Percentiles rank a stretch among this genome's conserved stretches.
phyloP scores from a whole-genome alignment of 1,140 invertebrate species.

The Aricia agestis region DNA sequence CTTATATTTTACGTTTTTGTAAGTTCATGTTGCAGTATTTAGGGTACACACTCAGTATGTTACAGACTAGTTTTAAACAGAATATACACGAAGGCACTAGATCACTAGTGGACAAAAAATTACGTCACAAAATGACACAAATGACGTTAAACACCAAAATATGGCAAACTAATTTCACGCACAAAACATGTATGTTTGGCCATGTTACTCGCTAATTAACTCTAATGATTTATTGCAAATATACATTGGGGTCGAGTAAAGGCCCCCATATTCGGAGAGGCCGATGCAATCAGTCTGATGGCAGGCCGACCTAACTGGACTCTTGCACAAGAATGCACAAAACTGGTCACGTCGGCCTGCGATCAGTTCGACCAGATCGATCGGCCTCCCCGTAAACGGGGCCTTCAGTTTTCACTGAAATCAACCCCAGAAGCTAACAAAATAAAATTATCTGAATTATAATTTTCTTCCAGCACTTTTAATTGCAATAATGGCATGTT shows the following conservation, averaged over 20 bases:
- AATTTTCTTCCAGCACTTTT: not conserved
- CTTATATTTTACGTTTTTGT: too few species aligned
- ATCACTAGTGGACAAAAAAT: slow-evolving; percentile 50
- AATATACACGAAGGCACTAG: slow-evolving; percentile 61
- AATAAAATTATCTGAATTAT: not conserved
- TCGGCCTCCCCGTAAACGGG: too few species aligned
- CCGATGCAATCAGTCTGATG: too few species aligned
- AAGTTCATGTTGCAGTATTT: too few species aligned
- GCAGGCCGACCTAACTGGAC: too few species aligned
- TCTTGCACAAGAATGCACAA: too few species aligned
- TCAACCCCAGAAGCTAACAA: not conserved
- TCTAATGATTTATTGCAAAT: not conserved
- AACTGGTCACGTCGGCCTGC: too few species aligned
- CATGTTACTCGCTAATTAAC: not conserved
- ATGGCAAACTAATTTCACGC: not conserved
- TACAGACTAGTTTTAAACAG: slow-evolving; percentile 24
- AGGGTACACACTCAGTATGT: not conserved
- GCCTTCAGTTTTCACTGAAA: not conserved
- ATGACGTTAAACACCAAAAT: not conserved
- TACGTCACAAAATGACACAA: slow-evolving; percentile 1
- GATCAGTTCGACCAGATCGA: too few species aligned
- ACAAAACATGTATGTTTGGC: not conserved
- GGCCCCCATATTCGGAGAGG: too few species aligned
- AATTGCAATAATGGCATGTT: not conserved
- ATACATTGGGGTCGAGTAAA: not conserved